Evolutionary conservation across 2,888 invertebrate genomes (phyloP).

Genomic region (Pandemis corylana): DNA sequence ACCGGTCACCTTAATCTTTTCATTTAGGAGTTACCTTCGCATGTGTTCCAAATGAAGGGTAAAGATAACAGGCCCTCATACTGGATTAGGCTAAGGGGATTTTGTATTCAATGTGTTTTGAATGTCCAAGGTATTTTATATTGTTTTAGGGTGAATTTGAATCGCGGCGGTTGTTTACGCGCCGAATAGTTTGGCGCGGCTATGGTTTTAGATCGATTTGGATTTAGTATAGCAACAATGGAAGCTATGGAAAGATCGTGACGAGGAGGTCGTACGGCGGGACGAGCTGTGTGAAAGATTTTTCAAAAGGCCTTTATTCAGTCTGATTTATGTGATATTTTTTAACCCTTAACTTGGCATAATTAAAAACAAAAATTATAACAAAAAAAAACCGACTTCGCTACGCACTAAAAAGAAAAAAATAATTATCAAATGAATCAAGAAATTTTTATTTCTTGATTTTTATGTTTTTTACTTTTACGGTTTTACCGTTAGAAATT

Average conservation of each 20-base stretch:
- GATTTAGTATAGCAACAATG: not conserved
- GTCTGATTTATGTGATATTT: too few species aligned
- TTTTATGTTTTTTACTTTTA: too few species aligned
- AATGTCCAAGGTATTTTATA: slow-evolving; percentile 37
- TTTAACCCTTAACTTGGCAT: too few species aligned
- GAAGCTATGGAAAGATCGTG: not conserved
- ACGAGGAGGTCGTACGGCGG: not conserved
- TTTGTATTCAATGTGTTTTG: slow-evolving; percentile 55
- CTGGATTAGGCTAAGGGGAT: slow-evolving; percentile 50
- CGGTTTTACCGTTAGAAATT: too few species aligned
- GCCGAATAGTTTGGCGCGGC: slow-evolving; percentile 13
- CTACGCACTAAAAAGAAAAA: too few species aligned
- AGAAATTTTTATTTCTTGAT: too few species aligned
- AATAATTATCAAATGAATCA: too few species aligned
- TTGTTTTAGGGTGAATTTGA: slow-evolving; percentile 37
- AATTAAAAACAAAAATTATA: too few species aligned
- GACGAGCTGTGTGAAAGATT: not conserved
- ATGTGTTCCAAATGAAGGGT: slow-evolving; percentile 48
- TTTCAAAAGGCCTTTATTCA: not conserved
- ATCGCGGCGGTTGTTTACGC: slow-evolving; percentile 26
- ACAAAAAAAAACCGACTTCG: too few species aligned
- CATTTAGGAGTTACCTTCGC: slow-evolving; percentile 58
- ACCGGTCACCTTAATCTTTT: slow-evolving; percentile 72
- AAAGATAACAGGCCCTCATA: slow-evolving; percentile 58
- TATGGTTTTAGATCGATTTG: slow-evolving; percentile 10